These are phyloP conservation scores for Phoenicopterus ruber DNA, from an alignment of 2,113 vertebrate species.

Conservation along the genomic window DNA sequence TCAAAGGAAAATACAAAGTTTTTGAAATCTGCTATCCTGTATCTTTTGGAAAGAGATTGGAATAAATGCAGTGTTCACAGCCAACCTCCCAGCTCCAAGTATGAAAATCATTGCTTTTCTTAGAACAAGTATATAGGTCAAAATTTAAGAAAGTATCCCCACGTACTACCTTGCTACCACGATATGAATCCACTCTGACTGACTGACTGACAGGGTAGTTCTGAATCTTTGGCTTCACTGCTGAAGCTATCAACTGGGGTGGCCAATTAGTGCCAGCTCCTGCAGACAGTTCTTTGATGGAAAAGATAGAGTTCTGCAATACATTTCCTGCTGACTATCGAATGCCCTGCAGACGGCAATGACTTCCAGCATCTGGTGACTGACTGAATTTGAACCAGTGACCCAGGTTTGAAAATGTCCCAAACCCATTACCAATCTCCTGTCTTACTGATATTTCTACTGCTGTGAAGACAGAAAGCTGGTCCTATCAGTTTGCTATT, in stretches of 20 bases:
- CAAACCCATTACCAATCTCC: background rate
- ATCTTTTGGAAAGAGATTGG: background rate
- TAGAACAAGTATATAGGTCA: background rate
- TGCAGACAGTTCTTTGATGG: background rate
- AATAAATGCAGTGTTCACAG: background rate
- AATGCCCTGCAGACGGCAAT: rapidly evolving
- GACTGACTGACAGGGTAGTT: background rate
- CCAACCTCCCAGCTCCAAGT: background rate
- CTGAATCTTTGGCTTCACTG: background rate
- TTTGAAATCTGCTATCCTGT: background rate
- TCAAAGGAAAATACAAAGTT: background rate
- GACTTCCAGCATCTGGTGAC: background rate
- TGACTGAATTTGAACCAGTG: background rate
- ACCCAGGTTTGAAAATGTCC: background rate
- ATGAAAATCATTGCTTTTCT: background rate
- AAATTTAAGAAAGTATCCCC: background rate
- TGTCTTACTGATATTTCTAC: background rate
- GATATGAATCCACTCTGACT: background rate
- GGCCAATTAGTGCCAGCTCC: background rate
- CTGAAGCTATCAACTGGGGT: background rate
- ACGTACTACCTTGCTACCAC: rapidly evolving
- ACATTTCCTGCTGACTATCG: background rate
- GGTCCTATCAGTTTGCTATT: background rate
- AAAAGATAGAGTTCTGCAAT: background rate
- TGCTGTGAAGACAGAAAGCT: background rate